Conservation (phyloP, 2,888 invertebrate genomes). For the Dascillus cervinus region DNA sequence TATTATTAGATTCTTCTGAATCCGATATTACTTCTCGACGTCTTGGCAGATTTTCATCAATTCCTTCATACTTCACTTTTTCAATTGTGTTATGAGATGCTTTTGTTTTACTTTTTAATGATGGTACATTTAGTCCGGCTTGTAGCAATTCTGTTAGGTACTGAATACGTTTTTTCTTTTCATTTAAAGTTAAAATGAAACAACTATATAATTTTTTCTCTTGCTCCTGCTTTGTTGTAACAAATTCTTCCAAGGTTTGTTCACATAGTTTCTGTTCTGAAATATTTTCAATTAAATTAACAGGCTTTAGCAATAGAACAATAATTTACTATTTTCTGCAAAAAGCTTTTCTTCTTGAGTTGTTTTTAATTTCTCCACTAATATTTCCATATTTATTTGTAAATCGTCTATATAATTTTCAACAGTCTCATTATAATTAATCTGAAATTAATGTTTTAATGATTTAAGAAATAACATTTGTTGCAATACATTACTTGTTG, state of each 20-base stretch:
- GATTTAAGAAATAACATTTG: too few species aligned
- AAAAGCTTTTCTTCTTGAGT: constrained; percentile 9
- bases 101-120: constrained; percentile 3
- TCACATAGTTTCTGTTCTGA: constrained; percentile 14
- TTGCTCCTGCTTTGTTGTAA: constrained; percentile 14
- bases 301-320: not conserved
- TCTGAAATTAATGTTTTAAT: constrained; percentile 16
- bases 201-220: constrained; percentile 30
- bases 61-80: constrained; percentile 4
- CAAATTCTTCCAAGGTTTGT: constrained; percentile 15
- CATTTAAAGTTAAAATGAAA: constrained; percentile 33
- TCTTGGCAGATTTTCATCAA: constrained; percentile 11
- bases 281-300: constrained; percentile 1
- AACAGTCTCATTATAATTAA: constrained; percentile 15
- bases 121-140: constrained; percentile 21
- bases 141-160: constrained; percentile 33
- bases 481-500: constrained; percentile 14
- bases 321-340: constrained; percentile 8
- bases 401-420: constrained; percentile 18
- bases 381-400: constrained; percentile 7
- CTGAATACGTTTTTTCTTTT: constrained; percentile 35
- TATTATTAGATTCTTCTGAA: constrained; percentile 21
- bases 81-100: constrained; percentile 7
- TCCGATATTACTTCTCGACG: constrained; percentile 15
- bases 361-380: constrained; percentile 4